phyloP scores from a whole-genome alignment of 1,140 invertebrate genomes.

The Zophobas atratus region DNA sequence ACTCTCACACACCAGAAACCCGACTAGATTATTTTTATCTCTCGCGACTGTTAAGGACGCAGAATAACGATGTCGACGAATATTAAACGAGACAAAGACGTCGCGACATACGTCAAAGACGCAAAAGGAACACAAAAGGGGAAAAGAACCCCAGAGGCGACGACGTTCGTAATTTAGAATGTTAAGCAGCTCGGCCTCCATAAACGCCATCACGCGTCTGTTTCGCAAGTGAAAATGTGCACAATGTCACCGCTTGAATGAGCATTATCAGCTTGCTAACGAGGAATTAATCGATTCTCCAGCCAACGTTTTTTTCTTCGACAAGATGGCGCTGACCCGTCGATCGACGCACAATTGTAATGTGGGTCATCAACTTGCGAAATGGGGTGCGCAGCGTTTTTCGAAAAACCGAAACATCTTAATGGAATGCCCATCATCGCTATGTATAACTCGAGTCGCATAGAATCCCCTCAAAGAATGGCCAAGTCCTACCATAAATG shows the following conservation, averaged over 20 bases:
- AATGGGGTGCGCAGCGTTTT: background rate
- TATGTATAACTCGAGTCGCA: background rate
- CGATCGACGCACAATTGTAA: background rate
- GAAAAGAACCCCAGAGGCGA: conserved; percentile 9
- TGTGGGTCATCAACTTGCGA: conserved; percentile 23
- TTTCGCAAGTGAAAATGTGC: conserved; percentile 33
- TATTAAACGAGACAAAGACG: conserved; percentile 21
- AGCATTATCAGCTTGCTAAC: conserved; percentile 7
- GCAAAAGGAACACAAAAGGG: conserved; percentile 12
- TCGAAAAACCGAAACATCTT: background rate
- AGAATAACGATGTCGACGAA: conserved; percentile 11
- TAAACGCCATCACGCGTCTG: conserved; percentile 30
- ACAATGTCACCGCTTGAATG: conserved; percentile 26
- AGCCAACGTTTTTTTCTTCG: conserved; percentile 19
- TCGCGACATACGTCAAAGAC: conserved; percentile 26
- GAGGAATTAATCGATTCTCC: conserved; percentile 37
- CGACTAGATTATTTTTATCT: conserved; percentile 41
- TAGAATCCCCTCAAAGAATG: conserved; percentile 25
- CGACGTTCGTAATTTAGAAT: conserved; percentile 33
- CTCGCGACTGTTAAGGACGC: conserved; percentile 26
- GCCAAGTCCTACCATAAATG: conserved; percentile 24
- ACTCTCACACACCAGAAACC: conserved; percentile 5
- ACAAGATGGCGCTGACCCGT: background rate
- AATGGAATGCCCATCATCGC: background rate
- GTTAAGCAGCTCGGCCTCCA: conserved; percentile 9